phyloP scores from a whole-genome alignment of 1,140 invertebrate species.

The Stegodyphus mimosarum region DNA sequence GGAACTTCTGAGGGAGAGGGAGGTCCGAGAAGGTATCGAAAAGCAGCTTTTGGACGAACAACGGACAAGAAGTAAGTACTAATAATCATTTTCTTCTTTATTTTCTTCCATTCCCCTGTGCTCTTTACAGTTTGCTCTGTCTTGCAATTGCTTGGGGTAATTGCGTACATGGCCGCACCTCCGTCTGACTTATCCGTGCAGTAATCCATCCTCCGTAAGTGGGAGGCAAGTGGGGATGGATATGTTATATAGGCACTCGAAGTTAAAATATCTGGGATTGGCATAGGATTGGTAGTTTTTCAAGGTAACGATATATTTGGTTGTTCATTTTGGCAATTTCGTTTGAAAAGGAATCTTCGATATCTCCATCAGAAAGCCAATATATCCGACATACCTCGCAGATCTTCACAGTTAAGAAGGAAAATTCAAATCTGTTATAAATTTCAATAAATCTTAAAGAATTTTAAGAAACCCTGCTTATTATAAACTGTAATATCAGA shows the following conservation, averaged over 20 bases:
- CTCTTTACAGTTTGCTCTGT: constrained; percentile 10
- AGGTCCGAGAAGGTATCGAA: constrained; percentile 91
- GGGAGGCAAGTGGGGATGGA: background rate
- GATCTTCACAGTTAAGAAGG: too few species aligned
- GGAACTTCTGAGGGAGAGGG: constrained; percentile 90
- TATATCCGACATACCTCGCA: too few species aligned
- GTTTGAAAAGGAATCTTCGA: too few species aligned
- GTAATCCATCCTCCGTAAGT: background rate
- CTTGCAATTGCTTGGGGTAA: constrained; percentile 17
- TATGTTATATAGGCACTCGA: too few species aligned
- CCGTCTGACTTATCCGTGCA: constrained; percentile 15
- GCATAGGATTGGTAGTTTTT: constrained; percentile 25
- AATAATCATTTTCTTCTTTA: constrained; percentile 24
- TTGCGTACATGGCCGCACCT: constrained; percentile 23
- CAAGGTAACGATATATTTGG: too few species aligned
- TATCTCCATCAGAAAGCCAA: too few species aligned
- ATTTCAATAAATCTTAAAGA: too few species aligned
- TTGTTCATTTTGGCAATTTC: too few species aligned
- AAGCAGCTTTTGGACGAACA: constrained; percentile 91
- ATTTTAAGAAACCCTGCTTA: too few species aligned
- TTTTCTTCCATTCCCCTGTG: background rate
- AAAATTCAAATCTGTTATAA: too few species aligned
- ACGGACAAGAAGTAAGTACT: constrained; percentile 86
- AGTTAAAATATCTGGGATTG: constrained; percentile 39
- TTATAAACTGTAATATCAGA: too few species aligned